Evolutionary conservation across 2,113 vertebrate species (phyloP), one percentile per base, ranked within the genome.

Genomic region (Stigmatopora nigra): DNA sequence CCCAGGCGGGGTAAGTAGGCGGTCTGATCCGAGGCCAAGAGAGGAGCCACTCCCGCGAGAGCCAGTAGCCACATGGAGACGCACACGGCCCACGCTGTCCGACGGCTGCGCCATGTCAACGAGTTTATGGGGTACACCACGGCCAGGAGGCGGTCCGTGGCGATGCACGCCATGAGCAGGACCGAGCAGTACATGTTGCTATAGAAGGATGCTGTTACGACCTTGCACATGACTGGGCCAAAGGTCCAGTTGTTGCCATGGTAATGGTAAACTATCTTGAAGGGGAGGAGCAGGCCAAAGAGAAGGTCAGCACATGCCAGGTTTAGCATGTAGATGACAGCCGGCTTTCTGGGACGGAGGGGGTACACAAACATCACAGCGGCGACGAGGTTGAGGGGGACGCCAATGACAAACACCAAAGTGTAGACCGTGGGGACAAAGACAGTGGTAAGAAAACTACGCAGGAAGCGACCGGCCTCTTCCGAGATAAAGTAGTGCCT

Each of bases 161-260:
- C 93, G 20, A 99, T 99, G 70, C 91, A 92, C 0, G 86, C 93
- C 78, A 96, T 92, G 57, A 99, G 92, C 83, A 98, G 89, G 69
- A 98, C 67, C 0, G 96, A 99, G 73, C 95, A 95, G 59, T 97
- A 98, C 95, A 99, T 98, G 88, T 98, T 98, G 75, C 92, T 92
- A 72, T 97, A 96, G 80, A 97, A 98, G 0, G 94, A 91, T 0
- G 94, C 92, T 0, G 95, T 98, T 74, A 94, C 79, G 0, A 93
- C 71, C 41, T 89, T 82, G 75, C 97, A 99, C 92, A 93, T 82
- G 0, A 79, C 77, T 2, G 92, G 70, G 20, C 96, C 94, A 35
- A 94, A 96, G 14, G 57, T 57, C 97, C 97, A 99, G 70, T 98
- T 35, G 5, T 93, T 96, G 68, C 94, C 94, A 0, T 90, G 89